Conservation (phyloP, 1,140 invertebrate species). For the Frieseomelitta varia region DNA sequence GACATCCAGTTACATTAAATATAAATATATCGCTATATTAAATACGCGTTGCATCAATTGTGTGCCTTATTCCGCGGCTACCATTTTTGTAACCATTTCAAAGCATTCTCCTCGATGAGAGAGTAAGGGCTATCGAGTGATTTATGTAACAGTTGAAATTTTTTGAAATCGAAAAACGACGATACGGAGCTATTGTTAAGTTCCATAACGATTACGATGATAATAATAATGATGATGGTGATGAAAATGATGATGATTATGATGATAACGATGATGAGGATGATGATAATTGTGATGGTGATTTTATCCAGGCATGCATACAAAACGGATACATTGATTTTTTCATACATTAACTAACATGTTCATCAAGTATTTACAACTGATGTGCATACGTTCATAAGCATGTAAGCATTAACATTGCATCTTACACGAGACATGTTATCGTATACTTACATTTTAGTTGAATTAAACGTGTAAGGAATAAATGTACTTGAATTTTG, state of each 20-base stretch:
- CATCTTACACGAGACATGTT: constrained; percentile 76
- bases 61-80: constrained; percentile 82
- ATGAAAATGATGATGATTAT: constrained; percentile 45
- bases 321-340: constrained; percentile 50
- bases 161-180: constrained; percentile 1
- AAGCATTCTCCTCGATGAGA: constrained; percentile 56
- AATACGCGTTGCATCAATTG: constrained; percentile 81
- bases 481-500: constrained; percentile 81
- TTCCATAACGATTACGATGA: constrained; percentile 37
- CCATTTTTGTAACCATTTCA: constrained; percentile 80
- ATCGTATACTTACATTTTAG: constrained; percentile 79
- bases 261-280: constrained; percentile 47
- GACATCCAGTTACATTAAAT: constrained; percentile 62
- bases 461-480: constrained; percentile 77
- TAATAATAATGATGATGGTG: constrained; percentile 43
- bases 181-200: background rate
- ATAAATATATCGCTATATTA: constrained; percentile 73
- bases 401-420: constrained; percentile 61
- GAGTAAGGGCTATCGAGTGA: constrained; percentile 21
- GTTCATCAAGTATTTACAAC: constrained; percentile 48
- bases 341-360: constrained; percentile 52
- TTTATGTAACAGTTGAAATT: constrained; percentile 20
- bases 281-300: constrained; percentile 30
- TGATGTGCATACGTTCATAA: constrained; percentile 61
- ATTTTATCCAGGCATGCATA: constrained; percentile 60